Conservation (phyloP, 92 coral and sea anemone genomes). For the Parazoanthus atlanticus region DNA sequence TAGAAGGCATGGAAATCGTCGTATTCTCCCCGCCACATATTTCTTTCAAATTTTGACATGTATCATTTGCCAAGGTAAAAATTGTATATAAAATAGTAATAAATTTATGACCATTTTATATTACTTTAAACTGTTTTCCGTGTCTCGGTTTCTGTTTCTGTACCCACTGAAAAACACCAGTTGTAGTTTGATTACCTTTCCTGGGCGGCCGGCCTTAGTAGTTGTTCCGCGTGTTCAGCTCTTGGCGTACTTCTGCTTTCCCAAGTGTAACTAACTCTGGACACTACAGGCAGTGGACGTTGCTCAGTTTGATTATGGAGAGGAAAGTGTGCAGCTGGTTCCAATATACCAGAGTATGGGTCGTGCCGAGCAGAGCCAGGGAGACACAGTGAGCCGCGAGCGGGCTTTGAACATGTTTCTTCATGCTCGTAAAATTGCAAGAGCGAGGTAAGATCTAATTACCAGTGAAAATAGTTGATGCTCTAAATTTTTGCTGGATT, state of each 20-base stretch:
- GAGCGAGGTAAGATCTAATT: conserved; percentile 58
- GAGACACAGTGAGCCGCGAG: conserved; percentile 59
- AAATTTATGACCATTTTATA: too few species aligned
- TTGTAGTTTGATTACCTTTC: too few species aligned
- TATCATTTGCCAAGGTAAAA: too few species aligned
- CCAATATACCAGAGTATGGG: conserved; percentile 87
- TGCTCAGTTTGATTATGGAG: conserved; percentile 75
- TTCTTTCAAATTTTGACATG: too few species aligned
- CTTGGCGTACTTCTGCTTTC: not conserved
- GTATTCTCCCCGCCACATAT: too few species aligned
- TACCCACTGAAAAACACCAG: too few species aligned
- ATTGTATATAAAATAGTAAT: too few species aligned
- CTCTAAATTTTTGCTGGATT: not conserved
- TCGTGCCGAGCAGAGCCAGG: conserved; percentile 76
- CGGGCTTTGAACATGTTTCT: conserved; percentile 76
- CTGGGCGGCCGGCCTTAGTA: too few species aligned
- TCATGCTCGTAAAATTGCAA: conserved; percentile 77
- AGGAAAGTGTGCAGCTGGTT: conserved; percentile 69
- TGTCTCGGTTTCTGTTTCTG: too few species aligned
- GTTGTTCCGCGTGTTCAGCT: not conserved
- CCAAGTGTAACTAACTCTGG: not conserved
- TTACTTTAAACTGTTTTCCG: too few species aligned
- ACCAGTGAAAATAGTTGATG: not conserved
- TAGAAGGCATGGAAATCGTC: too few species aligned
- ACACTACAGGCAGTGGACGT: conserved; percentile 70